Evolutionary conservation across 2,113 vertebrate species (phyloP).

Genomic region (Origma solitaria): DNA sequence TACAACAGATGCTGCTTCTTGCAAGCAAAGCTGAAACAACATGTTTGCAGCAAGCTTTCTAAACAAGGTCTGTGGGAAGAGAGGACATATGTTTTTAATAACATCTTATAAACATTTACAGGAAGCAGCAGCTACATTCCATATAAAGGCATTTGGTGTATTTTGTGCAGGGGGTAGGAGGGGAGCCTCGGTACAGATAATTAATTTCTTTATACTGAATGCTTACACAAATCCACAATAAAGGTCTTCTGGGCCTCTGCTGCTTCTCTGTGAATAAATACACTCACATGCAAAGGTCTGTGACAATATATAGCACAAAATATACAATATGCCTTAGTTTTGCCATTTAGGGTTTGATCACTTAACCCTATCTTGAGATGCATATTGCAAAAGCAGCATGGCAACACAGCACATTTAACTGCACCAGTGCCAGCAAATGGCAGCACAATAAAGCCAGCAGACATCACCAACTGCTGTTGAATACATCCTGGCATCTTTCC

Average conservation of each 20-base stretch:
- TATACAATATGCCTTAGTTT: neutral
- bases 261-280: neutral
- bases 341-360: neutral
- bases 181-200: neutral
- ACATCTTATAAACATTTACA: constrained; percentile 60
- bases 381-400: neutral
- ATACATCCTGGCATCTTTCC: neutral
- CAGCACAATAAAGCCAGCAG: neutral
- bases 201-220: constrained; percentile 3
- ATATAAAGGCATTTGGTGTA: constrained; percentile 56
- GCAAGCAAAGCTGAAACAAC: constrained; percentile 32
- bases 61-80: constrained; percentile 49
- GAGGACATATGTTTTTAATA: constrained; percentile 57
- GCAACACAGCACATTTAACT: neutral
- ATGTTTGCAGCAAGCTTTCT: neutral
- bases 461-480: neutral
- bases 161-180: constrained; percentile 19
- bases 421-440: neutral
- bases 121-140: constrained; percentile 48
- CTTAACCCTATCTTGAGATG: neutral
- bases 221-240: constrained; percentile 10
- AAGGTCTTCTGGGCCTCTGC: neutral
- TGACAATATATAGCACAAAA: neutral
- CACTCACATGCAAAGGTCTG: neutral
- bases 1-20: constrained; percentile 18